Evolutionary conservation across 2,113 vertebrate genomes (phyloP).

Genomic region (Camelus bactrianus): DNA sequence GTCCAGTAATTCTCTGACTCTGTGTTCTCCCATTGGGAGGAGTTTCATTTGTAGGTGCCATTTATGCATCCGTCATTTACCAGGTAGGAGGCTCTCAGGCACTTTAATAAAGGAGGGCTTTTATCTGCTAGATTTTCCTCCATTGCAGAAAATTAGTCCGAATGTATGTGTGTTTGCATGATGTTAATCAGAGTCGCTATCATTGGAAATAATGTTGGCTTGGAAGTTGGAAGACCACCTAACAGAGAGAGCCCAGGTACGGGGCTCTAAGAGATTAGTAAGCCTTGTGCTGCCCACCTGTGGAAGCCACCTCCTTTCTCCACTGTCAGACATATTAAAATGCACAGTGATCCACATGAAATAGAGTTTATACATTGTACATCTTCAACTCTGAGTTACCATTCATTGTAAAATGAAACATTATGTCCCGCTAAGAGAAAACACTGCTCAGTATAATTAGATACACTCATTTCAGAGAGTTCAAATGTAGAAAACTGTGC

Average conservation of each 20-base stretch:
- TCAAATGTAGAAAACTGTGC: background rate
- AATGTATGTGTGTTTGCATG: background rate
- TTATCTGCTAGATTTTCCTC: background rate
- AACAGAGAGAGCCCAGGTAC: accelerated
- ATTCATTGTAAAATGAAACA: background rate
- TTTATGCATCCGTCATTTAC: background rate
- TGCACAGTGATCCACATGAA: background rate
- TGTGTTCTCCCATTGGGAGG: background rate
- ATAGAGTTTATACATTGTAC: background rate
- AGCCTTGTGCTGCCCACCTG: background rate
- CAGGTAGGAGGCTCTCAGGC: slow-evolving; percentile 17
- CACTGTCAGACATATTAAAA: background rate
- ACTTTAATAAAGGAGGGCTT: slow-evolving; percentile 31
- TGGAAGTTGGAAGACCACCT: background rate
- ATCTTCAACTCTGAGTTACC: background rate
- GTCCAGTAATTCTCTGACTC: background rate
- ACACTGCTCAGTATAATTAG: background rate
- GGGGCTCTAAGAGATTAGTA: background rate
- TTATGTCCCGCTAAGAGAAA: background rate
- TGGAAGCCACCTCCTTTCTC: background rate
- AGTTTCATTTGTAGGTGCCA: background rate
- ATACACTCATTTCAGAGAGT: background rate
- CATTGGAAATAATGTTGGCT: background rate
- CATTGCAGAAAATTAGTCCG: background rate
- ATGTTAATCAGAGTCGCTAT: background rate